phyloP scores from a whole-genome alignment of 23 tunicate species.

The Halocynthia aurantium region DNA sequence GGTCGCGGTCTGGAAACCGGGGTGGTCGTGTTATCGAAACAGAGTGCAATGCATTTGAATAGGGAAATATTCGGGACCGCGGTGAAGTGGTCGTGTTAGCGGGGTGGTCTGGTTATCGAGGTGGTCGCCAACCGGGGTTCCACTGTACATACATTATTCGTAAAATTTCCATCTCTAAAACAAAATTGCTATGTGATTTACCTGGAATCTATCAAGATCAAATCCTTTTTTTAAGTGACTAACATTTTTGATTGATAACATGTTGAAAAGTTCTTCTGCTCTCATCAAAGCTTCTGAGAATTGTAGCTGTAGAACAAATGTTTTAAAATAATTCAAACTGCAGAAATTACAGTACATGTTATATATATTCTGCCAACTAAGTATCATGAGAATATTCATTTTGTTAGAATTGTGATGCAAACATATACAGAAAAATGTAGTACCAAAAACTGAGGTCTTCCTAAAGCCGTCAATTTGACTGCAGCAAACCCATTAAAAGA shows the following conservation, averaged over 20 bases:
- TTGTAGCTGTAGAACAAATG: constrained; percentile 44
- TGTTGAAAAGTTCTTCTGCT: constrained; percentile 48
- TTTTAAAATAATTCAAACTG: too few relatives aligned
- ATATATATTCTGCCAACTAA: not conserved
- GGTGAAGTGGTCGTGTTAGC: too few relatives aligned
- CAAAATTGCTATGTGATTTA: not conserved
- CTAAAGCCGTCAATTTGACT: constrained; percentile 91
- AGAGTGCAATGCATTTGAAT: too few relatives aligned
- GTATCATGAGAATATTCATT: not conserved
- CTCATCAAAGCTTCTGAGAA: constrained; percentile 78
- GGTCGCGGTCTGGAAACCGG: too few relatives aligned
- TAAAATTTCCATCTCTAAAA: too few relatives aligned
- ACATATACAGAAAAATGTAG: not conserved
- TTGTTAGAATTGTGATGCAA: not conserved
- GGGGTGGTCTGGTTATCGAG: too few relatives aligned
- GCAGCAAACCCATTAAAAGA: constrained; percentile 89
- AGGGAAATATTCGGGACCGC: too few relatives aligned
- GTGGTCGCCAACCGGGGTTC: too few relatives aligned
- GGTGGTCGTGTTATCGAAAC: too few relatives aligned
- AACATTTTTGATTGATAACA: constrained; percentile 36
- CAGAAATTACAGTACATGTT: not conserved
- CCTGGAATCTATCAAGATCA: constrained; percentile 69
- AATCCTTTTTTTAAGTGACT: constrained; percentile 42
- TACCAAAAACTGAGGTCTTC: constrained; percentile 91
- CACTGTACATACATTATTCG: too few relatives aligned